Percentiles rank a stretch among this genome's conserved stretches.
Evolutionary conservation across 2,888 invertebrate species (phyloP).

Genomic region (Flabesymbios commensalis): DNA sequence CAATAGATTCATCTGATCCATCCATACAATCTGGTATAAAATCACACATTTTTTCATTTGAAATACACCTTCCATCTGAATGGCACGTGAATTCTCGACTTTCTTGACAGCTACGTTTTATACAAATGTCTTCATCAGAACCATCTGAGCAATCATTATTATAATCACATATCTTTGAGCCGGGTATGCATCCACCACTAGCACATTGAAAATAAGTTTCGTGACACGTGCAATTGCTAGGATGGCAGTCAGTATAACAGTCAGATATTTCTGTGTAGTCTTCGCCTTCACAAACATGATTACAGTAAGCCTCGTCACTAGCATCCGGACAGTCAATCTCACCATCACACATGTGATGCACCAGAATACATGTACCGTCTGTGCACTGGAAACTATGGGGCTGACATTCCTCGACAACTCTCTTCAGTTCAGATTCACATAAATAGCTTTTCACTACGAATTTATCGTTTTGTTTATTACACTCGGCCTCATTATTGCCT

Average conservation of each 20-base stretch:
- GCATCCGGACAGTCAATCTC: constrained; percentile 4
- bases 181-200: constrained; percentile 8
- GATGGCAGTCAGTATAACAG: constrained; percentile 2
- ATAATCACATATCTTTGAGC: background rate
- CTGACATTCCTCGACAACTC: background rate
- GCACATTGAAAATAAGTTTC: constrained; percentile 10
- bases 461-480: too few species aligned
- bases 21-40: too few species aligned
- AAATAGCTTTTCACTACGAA: too few species aligned
- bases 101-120: too few species aligned
- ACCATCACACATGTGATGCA: constrained; percentile 10
- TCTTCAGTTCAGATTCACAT: background rate
- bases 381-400: background rate
- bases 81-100: too few species aligned
- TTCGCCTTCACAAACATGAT: background rate
- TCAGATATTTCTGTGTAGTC: background rate
- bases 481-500: too few species aligned
- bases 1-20: too few species aligned
- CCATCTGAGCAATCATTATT: constrained; percentile 9
- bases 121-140: constrained; percentile 3
- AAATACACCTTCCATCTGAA: too few species aligned
- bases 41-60: too few species aligned
- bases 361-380: constrained; percentile 14
- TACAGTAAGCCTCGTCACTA: background rate
- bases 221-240: constrained; percentile 7